These are phyloP conservation scores for Pygmarrhopalites habei DNA, from an alignment of 1,140 invertebrate genomes.

Conservation along the genomic window DNA sequence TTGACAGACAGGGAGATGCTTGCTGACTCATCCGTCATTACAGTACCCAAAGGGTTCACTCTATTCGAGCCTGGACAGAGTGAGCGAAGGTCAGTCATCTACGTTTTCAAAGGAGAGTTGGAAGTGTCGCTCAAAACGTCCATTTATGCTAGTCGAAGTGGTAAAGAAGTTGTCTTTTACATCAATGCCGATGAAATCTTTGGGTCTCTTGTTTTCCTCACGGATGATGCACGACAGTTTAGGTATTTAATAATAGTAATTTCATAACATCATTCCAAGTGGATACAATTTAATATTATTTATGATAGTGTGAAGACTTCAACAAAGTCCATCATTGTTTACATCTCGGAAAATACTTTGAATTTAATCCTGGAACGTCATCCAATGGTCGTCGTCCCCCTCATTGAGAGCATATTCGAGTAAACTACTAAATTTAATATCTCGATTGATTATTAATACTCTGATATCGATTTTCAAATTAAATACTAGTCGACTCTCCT, in stretches of 20 bases:
- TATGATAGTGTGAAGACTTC: not conserved
- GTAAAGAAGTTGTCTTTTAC: not conserved
- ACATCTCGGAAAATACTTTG: constrained; percentile 1
- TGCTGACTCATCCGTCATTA: not conserved
- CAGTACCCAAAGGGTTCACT: not conserved
- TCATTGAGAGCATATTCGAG: constrained; percentile 8
- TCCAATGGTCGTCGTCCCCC: not conserved
- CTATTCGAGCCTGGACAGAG: not conserved
- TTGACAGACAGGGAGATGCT: not conserved
- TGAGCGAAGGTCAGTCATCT: not conserved
- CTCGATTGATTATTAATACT: no score
- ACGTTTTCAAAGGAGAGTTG: constrained; percentile 15
- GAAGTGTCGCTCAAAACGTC: not conserved
- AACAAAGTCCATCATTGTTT: not conserved
- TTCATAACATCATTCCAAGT: not conserved
- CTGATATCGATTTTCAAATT: no score
- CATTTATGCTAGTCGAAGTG: not conserved
- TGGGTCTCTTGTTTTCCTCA: constrained; percentile 14
- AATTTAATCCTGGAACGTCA: not conserved
- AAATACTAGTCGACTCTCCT: not conserved
- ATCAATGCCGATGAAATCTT: not conserved
- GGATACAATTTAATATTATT: no score
- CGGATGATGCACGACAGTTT: constrained; percentile 8
- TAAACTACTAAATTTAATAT: not conserved
- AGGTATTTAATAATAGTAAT: constrained; percentile 3